These are phyloP conservation scores for Vulpes vulpes DNA, from an alignment of 2,113 vertebrate genomes.

Conservation along the genomic window DNA sequence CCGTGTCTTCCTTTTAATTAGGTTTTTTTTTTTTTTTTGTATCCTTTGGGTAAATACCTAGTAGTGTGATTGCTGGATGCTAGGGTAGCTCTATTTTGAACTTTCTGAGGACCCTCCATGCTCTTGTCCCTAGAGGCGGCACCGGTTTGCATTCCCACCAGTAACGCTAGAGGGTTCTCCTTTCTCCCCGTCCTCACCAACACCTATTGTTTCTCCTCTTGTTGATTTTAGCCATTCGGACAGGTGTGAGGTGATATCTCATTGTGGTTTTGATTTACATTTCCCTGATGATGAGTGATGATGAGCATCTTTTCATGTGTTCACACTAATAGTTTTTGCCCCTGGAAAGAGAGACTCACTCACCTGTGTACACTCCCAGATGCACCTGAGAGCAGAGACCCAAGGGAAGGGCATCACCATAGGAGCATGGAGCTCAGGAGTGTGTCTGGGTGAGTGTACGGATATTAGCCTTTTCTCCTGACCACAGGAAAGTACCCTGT, in stretches of 20 bases:
- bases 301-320: not conserved
- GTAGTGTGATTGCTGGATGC: not conserved
- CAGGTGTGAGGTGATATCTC: not conserved
- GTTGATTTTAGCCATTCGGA: not conserved
- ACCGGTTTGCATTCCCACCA: not conserved
- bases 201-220: not conserved
- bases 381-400: not conserved
- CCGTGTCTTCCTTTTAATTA: not conserved
- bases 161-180: not conserved
- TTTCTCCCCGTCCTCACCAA: not conserved
- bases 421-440: not conserved
- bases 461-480: not conserved
- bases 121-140: not conserved
- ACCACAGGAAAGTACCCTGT: not conserved
- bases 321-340: not conserved
- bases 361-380: not conserved
- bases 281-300: not conserved
- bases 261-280: not conserved
- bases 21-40: not conserved
- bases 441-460: not conserved
- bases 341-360: not conserved
- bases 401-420: accelerated
- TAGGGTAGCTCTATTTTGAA: not conserved
- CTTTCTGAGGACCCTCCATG: not conserved
- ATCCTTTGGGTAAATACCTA: not conserved